phyloP scores from a whole-genome alignment of 2,113 vertebrate genomes.

The Burhinus bistriatus region DNA sequence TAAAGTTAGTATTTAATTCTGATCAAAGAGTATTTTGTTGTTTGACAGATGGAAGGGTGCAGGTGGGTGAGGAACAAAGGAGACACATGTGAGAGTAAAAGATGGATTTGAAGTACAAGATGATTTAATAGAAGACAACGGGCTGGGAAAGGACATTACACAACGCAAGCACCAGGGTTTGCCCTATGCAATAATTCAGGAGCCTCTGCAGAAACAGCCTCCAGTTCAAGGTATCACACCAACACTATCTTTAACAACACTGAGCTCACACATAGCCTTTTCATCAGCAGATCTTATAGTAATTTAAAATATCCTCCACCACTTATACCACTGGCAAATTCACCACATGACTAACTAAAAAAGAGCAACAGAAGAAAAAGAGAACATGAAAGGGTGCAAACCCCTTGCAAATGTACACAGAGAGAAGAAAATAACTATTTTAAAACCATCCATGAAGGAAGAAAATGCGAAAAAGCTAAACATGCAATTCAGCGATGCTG shows the following conservation, averaged over 20 bases:
- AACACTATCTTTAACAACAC: not conserved
- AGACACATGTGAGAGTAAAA: not conserved
- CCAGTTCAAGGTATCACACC: not conserved
- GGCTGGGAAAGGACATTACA: slow-evolving; percentile 3
- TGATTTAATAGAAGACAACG: not conserved
- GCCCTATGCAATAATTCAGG: slow-evolving; percentile 36
- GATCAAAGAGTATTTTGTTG: not conserved
- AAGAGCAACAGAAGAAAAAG: not conserved
- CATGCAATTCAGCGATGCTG: not conserved
- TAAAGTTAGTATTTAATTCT: not conserved
- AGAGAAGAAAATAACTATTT: not conserved
- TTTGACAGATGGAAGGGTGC: not conserved
- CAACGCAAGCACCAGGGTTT: not conserved
- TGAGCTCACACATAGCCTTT: not conserved
- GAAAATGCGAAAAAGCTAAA: not conserved
- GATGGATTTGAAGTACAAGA: not conserved
- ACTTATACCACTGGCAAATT: not conserved
- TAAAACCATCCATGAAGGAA: not conserved
- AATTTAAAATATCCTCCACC: not conserved
- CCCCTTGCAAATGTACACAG: not conserved
- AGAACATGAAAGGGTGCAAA: not conserved
- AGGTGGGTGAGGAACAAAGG: slow-evolving; percentile 15
- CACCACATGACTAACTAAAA: not conserved
- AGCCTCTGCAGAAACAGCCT: not conserved
- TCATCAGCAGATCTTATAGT: not conserved